phyloP scores from a whole-genome alignment of 1,140 invertebrate genomes.

The Oedothorax gibbosus region DNA sequence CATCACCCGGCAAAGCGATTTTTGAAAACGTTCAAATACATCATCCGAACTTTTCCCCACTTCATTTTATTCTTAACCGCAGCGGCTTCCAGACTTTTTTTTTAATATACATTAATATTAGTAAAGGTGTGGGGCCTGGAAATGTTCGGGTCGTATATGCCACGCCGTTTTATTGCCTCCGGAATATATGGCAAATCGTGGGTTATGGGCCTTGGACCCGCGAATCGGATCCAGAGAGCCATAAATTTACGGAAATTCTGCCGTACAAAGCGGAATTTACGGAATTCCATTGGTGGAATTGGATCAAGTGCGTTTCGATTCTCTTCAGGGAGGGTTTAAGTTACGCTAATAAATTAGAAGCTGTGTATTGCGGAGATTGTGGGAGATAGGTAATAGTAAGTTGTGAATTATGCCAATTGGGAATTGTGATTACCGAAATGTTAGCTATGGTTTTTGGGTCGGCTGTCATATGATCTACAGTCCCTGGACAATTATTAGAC shows the following conservation, averaged over 20 bases:
- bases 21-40: conserved; percentile 17
- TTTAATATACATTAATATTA: conserved; percentile 50
- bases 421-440: too few species aligned
- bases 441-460: too few species aligned
- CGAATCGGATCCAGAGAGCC: conserved; percentile 12
- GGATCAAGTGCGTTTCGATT: not conserved
- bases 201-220: conserved; percentile 4
- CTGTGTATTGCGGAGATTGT: not conserved
- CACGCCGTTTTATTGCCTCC: conserved; percentile 44
- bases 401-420: too few species aligned
- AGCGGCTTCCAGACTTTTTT: conserved; percentile 13
- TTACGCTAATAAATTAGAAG: conserved; percentile 5
- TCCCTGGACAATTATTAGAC: too few species aligned
- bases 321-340: not conserved
- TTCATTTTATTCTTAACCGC: conserved; percentile 7
- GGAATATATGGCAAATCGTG: conserved; percentile 34
- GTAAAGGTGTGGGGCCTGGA: not conserved
- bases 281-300: too few species aligned
- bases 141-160: not conserved
- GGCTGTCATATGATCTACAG: too few species aligned
- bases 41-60: not conserved
- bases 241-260: conserved; percentile 34
- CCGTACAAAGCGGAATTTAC: not conserved
- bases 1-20: conserved; percentile 21
- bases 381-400: not conserved